Evolutionary conservation across 2,113 vertebrate species (phyloP), one percentile per base, ranked within the genome.

Genomic region (Sclerurus mexicanus): DNA sequence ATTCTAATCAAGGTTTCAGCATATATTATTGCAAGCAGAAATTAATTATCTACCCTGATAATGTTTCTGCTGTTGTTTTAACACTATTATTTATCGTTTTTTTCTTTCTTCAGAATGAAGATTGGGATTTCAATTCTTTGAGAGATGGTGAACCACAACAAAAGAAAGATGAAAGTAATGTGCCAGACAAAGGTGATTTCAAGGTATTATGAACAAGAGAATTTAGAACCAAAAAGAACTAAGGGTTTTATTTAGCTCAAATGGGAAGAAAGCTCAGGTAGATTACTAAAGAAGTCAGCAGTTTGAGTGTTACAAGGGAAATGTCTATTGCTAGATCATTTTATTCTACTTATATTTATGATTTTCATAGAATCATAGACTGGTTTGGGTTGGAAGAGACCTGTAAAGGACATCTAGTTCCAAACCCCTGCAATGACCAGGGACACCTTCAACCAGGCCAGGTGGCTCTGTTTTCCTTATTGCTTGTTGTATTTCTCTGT

Each of bases 161-260:
- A 11, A n/a, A 21, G 42, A 12, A 13, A 17, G 42, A 47, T 0
- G 44, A 14, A 7, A 9, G 64, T 67, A 31, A 19, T 79, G 74
- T 17, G 49, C 49, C 72, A 73, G 71, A 27, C 33, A 30, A 93
- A 88, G 85, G 91, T 85, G 94, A 94, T 87, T 92, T 89, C 78
- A 94, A 97, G 97, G 96, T 97, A 97, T 74, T 78, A 47, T 23
- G 55, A 90, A n/a, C 44, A 66, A 62, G 28, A 83, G 21, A 47
- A 44, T 40, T 63, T 52, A 3, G 3, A 85, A 85, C 2, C 20
- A 63, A 63, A 44, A 30, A 46, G 12, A 7, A 16, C 24, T 31
- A 44, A 71, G 27, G 8, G 20, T 2, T 90, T 84, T 68, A 16
- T n/a, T 91, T 91, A 78, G n/a, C 31, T 91, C 22, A 12, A 28